Base-by-base conservation (phyloP, 2,113 vertebrate species). In the Phalacrocorax brasilianus region DNA sequence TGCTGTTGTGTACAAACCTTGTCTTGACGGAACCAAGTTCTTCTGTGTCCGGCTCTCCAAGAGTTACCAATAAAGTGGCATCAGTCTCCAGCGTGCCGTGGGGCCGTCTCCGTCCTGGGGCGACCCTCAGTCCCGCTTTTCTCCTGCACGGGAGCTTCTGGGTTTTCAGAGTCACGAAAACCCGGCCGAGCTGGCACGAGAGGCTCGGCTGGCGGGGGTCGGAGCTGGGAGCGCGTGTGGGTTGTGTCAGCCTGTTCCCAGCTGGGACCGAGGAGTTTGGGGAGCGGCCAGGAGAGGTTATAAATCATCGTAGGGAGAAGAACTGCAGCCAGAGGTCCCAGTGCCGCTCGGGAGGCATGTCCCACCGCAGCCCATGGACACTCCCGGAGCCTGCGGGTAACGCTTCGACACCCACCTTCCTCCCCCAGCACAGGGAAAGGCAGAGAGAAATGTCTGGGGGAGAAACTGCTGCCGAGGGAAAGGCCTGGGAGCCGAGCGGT, bases 61-160 rank as follows among this genome's bases (percentile, higher is more conserved):
- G 87, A 66, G 91, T 68, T 91, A 40, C 72, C 94, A 97, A 97
- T 97, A 97, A 97, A 97, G 80, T 47, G 67, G 67, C 32, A 33
- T 82, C 23, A 3, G 52, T 59, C 66, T 84, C 53, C 63, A 21
- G 8, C 1, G 3, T 16, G 49, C 42, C 5, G 6, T n/a, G 21
- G 45, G 47, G 23, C 20, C 1, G 0, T 80, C 85, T 86, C n/a
- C 61, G 1, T 38, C 45, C 20, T 1, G 19, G 28, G 55, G 32
- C 8, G 4, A n/a, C 14, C 49, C 50, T 17, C 24, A 4, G n/a
- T 7, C 53, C 61, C 1, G 11, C 35, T 68, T 21, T 14, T 17
- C 68, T 35, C 26, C 32, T 8, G 20, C 4, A 1, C 49, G 26
- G 67, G 55, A 72, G 16, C 52, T 28, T 19, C 30, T 35, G 47